Conservation (phyloP, 2,113 vertebrate genomes). For the Phrynosoma platyrhinos region DNA sequence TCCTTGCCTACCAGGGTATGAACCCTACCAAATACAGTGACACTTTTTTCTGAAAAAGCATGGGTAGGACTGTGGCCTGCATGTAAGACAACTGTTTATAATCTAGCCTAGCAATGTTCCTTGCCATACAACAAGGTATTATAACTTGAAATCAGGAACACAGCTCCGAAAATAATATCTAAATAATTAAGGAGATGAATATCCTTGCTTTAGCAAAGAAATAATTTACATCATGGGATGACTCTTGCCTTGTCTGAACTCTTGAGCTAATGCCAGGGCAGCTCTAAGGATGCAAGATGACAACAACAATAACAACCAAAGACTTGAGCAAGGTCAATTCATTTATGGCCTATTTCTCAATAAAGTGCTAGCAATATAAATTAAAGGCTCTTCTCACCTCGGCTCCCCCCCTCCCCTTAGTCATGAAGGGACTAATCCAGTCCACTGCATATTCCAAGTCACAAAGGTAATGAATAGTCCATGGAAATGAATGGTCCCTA, state of each 20-base stretch:
- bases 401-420: neutral
- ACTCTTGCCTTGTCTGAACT: constrained; percentile 48
- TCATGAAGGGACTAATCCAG: constrained; percentile 34
- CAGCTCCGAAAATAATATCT: constrained; percentile 41
- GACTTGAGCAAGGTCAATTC: constrained; percentile 58
- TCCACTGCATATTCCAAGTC: constrained; percentile 46
- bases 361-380: constrained; percentile 87
- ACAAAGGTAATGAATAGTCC: neutral
- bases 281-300: constrained; percentile 58
- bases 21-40: neutral
- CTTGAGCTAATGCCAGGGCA: constrained; percentile 37
- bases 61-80: constrained; percentile 40
- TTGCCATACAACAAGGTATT: constrained; percentile 65
- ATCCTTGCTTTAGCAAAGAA: constrained; percentile 52
- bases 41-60: neutral
- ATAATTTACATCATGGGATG: constrained; percentile 42
- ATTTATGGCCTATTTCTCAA: constrained; percentile 79
- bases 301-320: constrained; percentile 23
- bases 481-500: neutral
- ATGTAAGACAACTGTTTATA: neutral
- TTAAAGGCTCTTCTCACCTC: constrained; percentile 50
- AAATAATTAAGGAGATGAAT: constrained; percentile 44
- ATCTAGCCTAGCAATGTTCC: constrained; percentile 76
- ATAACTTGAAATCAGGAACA: constrained; percentile 41
- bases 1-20: neutral